Conservation (phyloP, 2,888 invertebrate species). For the Drosophila mayaguana region DNA sequence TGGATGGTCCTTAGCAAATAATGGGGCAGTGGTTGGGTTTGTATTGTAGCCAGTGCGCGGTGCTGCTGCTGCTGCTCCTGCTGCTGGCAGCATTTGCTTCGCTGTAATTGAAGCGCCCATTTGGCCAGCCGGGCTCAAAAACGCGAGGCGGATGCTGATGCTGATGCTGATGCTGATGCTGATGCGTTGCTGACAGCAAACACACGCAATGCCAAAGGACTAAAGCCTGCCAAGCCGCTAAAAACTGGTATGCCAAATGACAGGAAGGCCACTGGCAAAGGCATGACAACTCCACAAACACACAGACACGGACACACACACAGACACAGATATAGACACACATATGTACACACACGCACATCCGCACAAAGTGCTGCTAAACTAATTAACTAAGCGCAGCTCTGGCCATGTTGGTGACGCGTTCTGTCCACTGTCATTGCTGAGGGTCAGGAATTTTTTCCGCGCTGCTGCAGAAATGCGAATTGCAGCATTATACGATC, state of each 20-base stretch:
- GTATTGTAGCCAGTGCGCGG: conserved; percentile 2
- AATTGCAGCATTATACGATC: conserved; percentile 52
- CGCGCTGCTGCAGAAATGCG: conserved; percentile 66
- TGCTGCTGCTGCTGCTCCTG: too few relatives aligned
- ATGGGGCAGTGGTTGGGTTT: conserved; percentile 18
- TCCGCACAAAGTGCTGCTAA: conserved; percentile 63
- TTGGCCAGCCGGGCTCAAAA: conserved; percentile 41
- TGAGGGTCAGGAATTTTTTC: conserved; percentile 65
- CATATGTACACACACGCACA: conserved; percentile 14
- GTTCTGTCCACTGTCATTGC: conserved; percentile 48
- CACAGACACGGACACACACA: background rate
- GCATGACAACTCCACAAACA: conserved; percentile 13
- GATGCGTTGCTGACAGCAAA: conserved; percentile 71
- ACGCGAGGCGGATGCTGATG: conserved; percentile 44
- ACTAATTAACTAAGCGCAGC: conserved; percentile 77
- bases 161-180: conserved; percentile 38
- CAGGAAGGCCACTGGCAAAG: conserved; percentile 29
- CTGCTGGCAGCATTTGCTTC: conserved; percentile 47
- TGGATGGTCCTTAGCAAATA: conserved; percentile 34
- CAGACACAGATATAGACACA: background rate
- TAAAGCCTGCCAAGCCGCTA: conserved; percentile 10
- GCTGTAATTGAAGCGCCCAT: conserved; percentile 68
- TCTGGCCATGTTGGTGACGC: conserved; percentile 47
- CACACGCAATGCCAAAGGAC: conserved; percentile 49
- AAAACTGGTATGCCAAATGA: conserved; percentile 60